A percentile compares a stretch with the other conserved stretches of the same genome.
phyloP scores from a whole-genome alignment of 2,888 invertebrate species.

The Polymixis flavicincta region DNA sequence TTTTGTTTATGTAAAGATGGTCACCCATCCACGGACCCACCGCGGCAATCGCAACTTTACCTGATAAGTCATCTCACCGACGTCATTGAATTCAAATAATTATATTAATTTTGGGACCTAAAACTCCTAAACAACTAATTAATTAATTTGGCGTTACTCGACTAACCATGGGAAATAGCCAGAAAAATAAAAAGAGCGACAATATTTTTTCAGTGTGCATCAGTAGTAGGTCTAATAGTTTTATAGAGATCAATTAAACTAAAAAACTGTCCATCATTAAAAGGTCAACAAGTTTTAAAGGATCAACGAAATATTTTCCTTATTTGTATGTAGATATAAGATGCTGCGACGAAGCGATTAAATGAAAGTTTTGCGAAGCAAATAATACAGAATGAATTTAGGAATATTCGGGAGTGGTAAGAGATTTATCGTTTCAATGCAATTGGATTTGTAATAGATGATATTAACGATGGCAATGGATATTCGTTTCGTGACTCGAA shows the following conservation, averaged over 20 bases:
- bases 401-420: constrained; percentile 45
- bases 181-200: neutral
- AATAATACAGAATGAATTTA: constrained; percentile 52
- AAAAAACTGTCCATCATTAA: neutral
- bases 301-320: neutral
- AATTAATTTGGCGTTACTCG: neutral
- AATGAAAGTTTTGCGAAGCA: constrained; percentile 64
- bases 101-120: neutral
- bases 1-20: no score
- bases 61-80: neutral
- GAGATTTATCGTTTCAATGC: constrained; percentile 54
- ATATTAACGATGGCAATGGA: constrained; percentile 15
- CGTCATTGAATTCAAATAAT: no score
- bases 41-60: no score
- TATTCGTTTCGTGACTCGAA: constrained; percentile 14
- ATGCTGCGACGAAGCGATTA: constrained; percentile 63
- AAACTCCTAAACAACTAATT: neutral
- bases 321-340: constrained; percentile 42
- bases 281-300: neutral
- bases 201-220: no score
- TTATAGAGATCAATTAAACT: neutral
- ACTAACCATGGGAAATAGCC: neutral
- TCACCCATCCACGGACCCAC: no score
- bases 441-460: constrained; percentile 38
- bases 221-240: no score